Conservation (phyloP, 2,797 vertebrate genomes). For the Echiichthys vipera region DNA sequence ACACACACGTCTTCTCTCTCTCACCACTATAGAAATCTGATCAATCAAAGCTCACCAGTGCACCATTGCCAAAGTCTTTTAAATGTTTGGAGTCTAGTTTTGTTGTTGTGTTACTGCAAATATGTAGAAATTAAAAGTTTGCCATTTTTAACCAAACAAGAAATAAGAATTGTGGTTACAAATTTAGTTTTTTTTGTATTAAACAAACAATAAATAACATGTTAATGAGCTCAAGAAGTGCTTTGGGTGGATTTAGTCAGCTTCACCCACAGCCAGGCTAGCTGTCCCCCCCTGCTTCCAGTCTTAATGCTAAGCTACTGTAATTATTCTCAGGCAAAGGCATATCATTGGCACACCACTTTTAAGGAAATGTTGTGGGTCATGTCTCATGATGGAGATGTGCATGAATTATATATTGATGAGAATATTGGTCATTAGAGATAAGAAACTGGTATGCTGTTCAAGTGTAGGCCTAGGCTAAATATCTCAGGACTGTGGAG, state of each 20-base stretch:
- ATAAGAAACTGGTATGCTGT: too few species aligned
- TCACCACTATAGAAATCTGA: not conserved
- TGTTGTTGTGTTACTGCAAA: not conserved
- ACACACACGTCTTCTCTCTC: not conserved
- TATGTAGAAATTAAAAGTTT: not conserved
- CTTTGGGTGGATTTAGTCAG: not conserved
- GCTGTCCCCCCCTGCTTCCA: not conserved
- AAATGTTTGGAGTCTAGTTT: not conserved
- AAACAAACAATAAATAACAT: not conserved
- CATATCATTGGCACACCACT: too few species aligned
- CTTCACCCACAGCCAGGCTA: not conserved
- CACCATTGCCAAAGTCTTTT: too few species aligned
- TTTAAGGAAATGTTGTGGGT: too few species aligned
- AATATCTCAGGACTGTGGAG: not conserved
- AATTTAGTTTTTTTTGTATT: not conserved
- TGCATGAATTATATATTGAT: too few species aligned
- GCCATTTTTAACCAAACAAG: not conserved
- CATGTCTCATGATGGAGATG: too few species aligned
- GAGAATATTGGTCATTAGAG: too few species aligned
- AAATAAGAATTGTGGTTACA: not conserved
- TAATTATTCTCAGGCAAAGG: too few species aligned
- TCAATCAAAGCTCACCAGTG: conserved; percentile 3
- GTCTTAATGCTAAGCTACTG: not conserved
- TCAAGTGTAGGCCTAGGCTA: too few species aligned
- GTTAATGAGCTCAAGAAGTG: not conserved